Percentiles rank a stretch among this genome's conserved stretches.
Evolutionary conservation across 2,797 vertebrate species (phyloP).

Genomic region (Acanthornis magna): DNA sequence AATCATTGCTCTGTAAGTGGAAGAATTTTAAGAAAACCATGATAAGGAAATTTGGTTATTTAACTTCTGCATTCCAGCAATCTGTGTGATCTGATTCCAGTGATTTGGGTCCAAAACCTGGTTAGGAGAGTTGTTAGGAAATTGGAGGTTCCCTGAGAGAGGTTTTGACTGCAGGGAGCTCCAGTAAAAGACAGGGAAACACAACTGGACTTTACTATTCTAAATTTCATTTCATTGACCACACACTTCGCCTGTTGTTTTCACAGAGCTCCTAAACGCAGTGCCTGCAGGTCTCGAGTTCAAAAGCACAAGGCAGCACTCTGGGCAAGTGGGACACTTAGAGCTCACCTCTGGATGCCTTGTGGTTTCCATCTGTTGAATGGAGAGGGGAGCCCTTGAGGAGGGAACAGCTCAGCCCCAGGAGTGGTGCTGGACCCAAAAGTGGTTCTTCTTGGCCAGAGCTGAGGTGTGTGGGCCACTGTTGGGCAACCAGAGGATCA

Average conservation of each 20-base stretch:
- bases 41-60: not conserved
- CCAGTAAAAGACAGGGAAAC: not conserved
- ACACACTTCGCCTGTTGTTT: not conserved
- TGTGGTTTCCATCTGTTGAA: not conserved
- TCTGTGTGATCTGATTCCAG: conserved; percentile 20
- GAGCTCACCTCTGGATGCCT: not conserved
- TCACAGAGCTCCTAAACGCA: not conserved
- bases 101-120: not conserved
- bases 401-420: not conserved
- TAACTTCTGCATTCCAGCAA: conserved; percentile 10
- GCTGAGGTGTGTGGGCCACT: not conserved
- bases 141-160: not conserved
- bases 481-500: not conserved
- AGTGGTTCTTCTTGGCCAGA: not conserved
- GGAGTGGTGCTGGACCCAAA: not conserved
- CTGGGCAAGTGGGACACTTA: not conserved
- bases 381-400: not conserved
- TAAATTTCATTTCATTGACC: not conserved
- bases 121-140: not conserved
- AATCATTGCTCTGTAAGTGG: not conserved
- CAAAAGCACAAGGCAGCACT: not conserved
- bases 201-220: not conserved
- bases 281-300: not conserved
- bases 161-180: not conserved
- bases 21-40: not conserved